Evolutionary conservation across 1,140 invertebrate genomes (phyloP).

Genomic region (Saccostrea echinata): DNA sequence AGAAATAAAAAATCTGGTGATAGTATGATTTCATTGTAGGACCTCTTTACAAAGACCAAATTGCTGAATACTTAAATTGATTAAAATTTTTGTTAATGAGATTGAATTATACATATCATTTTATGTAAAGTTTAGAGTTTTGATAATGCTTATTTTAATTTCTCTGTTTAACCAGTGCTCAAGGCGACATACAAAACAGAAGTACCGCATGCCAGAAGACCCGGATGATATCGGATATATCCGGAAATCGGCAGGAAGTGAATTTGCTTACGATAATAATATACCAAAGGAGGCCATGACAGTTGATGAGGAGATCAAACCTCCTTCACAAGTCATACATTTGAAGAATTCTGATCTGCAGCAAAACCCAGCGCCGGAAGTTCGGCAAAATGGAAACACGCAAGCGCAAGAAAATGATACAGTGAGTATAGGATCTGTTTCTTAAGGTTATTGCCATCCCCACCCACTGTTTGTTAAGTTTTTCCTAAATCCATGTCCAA

Average conservation of each 20-base stretch:
- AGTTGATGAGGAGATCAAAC: conserved; percentile 46
- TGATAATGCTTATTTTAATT: no score
- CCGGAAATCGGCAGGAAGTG: conserved; percentile 26
- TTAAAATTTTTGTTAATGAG: no score
- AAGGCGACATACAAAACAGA: conserved; percentile 48
- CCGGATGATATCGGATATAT: conserved; percentile 52
- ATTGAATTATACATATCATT: no score
- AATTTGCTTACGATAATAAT: conserved; percentile 51
- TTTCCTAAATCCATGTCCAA: no score
- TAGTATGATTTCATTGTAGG: no score
- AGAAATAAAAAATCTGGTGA: no score
- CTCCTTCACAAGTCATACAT: conserved; percentile 23
- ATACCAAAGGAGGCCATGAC: conserved; percentile 40
- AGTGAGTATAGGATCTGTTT: background rate
- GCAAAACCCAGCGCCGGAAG: background rate
- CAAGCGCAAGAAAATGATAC: background rate
- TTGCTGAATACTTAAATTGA: no score
- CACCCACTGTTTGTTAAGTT: no score
- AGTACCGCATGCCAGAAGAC: conserved; percentile 53
- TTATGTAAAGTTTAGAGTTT: no score
- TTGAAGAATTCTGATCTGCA: conserved; percentile 11
- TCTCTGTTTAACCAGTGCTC: conserved; percentile 34
- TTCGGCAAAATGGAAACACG: background rate
- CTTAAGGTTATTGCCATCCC: background rate
- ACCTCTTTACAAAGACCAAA: no score